Evolutionary conservation across 2,113 vertebrate genomes (phyloP), one percentile per base, ranked within the genome.

Genomic region (Aspiorhynchus laticeps): DNA sequence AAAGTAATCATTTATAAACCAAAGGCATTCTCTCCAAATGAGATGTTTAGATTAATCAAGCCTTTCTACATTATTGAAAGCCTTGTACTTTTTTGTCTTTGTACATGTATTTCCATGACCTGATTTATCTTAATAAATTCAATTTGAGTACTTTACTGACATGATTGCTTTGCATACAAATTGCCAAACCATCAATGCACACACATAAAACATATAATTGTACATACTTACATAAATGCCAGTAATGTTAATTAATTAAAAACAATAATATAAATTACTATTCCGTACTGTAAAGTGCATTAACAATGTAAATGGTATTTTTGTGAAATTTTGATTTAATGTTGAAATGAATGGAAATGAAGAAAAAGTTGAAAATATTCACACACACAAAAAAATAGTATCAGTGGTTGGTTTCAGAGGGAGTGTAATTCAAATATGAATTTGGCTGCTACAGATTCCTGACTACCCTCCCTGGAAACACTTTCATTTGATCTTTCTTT

Each of bases 401-500:
- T 46, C 41, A 46, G 11, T 46, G 33, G 12, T n/a, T 41, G 78
- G 78, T 63, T 63, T 80, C 53, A 41, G 33, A 61, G 21, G 24
- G 56, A 59, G 56, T 26, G 33, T 15, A 61, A 38, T 38, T 61
- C 56, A 26, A 63, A 63, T 63, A 80, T 59, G 21, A 80, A 17
- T 61, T 80, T 36, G 24, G 7, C 56, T 63, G 78, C 33, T n/a
- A 61, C 53, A 65, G 59, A 63, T 81, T 9, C 59, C 38, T 9
- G 56, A 59, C 36, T 82, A 17, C 59, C n/a, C 26, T 28, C n/a
- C 59, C 36, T 38, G 33, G 15, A 12, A 53, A 19, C 36, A 43
- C n/a, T 41, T 43, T 41, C 41, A 26, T 81, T 43, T 81, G 15
- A 81, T 92, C 91, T 91, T 86, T 80, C 89, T 90, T 88, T 26